Evolutionary conservation across 1,140 invertebrate species (phyloP).

Genomic region (Drosophila lowei): DNA sequence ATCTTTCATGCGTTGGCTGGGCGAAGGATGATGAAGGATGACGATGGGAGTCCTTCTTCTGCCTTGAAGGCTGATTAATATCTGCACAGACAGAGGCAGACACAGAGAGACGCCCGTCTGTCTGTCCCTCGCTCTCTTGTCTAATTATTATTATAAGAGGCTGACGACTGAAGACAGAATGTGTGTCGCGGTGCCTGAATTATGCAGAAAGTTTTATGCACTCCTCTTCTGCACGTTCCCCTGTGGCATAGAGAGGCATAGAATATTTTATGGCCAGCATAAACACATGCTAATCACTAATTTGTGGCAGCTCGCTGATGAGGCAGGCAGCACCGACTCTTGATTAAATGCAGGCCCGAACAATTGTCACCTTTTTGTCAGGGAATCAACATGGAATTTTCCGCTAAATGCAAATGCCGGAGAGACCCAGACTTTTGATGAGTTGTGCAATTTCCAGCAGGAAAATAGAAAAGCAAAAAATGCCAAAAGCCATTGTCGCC

Average conservation of each 20-base stretch:
- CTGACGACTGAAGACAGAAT: slow-evolving; percentile 11
- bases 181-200: slow-evolving; percentile 39
- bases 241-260: too few species aligned
- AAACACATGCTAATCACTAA: slow-evolving; percentile 63
- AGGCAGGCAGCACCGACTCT: slow-evolving; percentile 20
- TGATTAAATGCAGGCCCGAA: slow-evolving; percentile 36
- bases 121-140: slow-evolving; percentile 17
- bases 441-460: slow-evolving; percentile 67
- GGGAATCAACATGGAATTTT: slow-evolving; percentile 68
- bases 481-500: slow-evolving; percentile 61
- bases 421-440: slow-evolving; percentile 64
- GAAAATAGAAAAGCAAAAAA: slow-evolving; percentile 17
- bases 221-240: background rate
- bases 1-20: background rate
- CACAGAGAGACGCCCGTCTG: background rate
- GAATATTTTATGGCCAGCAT: slow-evolving; percentile 39
- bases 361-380: slow-evolving; percentile 77
- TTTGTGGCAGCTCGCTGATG: slow-evolving; percentile 37
- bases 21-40: background rate
- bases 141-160: slow-evolving; percentile 60
- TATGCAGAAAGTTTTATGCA: slow-evolving; percentile 46
- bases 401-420: slow-evolving; percentile 72
- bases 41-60: background rate
- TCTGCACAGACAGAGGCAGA: slow-evolving; percentile 19
- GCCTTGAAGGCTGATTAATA: slow-evolving; percentile 59